phyloP scores from a whole-genome alignment of 2,797 vertebrate genomes.

The Anisognathus igniventris region DNA sequence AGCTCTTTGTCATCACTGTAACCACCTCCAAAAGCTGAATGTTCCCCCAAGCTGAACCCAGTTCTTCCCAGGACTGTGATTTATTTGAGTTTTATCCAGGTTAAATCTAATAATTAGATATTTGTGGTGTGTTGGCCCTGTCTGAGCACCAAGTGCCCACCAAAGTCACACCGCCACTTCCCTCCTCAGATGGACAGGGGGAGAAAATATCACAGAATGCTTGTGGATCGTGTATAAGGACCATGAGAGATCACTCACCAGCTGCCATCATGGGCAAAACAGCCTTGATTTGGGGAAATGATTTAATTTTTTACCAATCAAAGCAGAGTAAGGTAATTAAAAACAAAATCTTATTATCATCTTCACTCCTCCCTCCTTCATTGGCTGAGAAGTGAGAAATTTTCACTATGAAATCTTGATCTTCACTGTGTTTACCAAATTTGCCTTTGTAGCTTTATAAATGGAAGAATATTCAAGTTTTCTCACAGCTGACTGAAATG shows the following conservation, averaged over 20 bases:
- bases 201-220: not conserved
- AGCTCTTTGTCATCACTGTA: not conserved
- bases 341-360: not conserved
- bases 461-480: not conserved
- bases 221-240: not conserved
- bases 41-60: not conserved
- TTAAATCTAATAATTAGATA: not conserved
- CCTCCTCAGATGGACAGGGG: not conserved
- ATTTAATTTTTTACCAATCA: not conserved
- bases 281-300: not conserved
- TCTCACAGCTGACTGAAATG: not conserved
- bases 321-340: not conserved
- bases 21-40: not conserved
- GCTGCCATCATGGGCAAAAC: not conserved
- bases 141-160: not conserved
- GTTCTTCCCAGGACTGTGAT: not conserved
- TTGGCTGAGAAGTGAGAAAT: not conserved
- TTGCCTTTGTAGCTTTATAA: not conserved
- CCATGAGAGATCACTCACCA: not conserved
- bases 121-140: not conserved
- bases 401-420: not conserved
- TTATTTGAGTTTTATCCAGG: not conserved
- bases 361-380: not conserved
- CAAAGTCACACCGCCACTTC: rapidly evolving
- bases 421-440: not conserved